Percentiles rank a stretch among this genome's conserved stretches.
Evolutionary conservation across 2,113 vertebrate genomes (phyloP).

Genomic region (Murina feae): DNA sequence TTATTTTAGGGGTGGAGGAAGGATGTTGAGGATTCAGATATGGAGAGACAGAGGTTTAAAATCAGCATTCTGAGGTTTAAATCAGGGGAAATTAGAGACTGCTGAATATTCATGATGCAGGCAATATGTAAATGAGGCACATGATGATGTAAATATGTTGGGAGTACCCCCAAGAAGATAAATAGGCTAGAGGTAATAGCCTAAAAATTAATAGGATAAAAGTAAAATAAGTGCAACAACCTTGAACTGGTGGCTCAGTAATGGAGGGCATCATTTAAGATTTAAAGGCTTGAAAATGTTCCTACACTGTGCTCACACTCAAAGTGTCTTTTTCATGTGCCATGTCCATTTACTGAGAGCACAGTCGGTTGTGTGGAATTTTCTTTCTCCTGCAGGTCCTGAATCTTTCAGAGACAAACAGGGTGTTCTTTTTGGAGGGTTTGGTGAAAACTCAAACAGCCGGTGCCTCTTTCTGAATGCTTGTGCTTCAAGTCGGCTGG

Average conservation of each 20-base stretch:
- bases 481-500: conserved; percentile 41
- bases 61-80: not conserved
- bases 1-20: not conserved
- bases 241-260: not conserved
- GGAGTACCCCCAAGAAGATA: not conserved
- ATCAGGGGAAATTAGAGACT: not conserved
- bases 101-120: not conserved
- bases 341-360: not conserved
- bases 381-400: not conserved
- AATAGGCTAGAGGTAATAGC: not conserved
- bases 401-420: not conserved
- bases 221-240: not conserved
- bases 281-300: not conserved
- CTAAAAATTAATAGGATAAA: not conserved
- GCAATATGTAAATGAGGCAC: not conserved
- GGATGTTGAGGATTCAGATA: not conserved
- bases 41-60: not conserved
- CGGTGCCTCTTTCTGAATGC: not conserved
- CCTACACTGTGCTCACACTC: not conserved
- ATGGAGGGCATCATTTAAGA: not conserved
- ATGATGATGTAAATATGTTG: not conserved
- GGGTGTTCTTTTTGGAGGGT: not conserved
- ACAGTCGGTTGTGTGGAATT: not conserved
- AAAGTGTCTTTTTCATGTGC: not conserved
- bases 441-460: not conserved